phyloP scores from a whole-genome alignment of 1,140 invertebrate genomes.

The Cydia amplana region DNA sequence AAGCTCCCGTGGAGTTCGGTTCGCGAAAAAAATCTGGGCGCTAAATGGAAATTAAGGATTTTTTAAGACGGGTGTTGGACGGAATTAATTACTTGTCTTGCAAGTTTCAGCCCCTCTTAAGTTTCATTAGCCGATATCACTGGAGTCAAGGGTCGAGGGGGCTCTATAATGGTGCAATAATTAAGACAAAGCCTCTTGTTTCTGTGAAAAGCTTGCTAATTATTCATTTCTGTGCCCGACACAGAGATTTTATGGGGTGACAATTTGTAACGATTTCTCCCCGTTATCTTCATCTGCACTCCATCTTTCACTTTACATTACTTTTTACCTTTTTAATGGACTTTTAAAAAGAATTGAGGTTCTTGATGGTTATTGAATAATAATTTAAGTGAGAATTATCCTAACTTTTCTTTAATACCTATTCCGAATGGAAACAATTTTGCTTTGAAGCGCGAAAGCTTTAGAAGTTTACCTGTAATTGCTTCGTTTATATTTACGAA shows the following conservation, averaged over 20 bases:
- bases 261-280: constrained; percentile 52
- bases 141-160: constrained; percentile 48
- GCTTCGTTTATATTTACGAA: no score
- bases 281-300: constrained; percentile 60
- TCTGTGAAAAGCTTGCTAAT: constrained; percentile 58
- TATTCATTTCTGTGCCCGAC: constrained; percentile 64
- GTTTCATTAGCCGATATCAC: constrained; percentile 61
- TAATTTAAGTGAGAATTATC: constrained; percentile 26
- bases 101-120: constrained; percentile 64
- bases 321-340: constrained; percentile 36
- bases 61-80: constrained; percentile 65
- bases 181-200: constrained; percentile 73
- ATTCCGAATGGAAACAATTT: background rate
- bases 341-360: constrained; percentile 15
- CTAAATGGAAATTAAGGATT: constrained; percentile 72
- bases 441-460: background rate
- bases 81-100: constrained; percentile 76
- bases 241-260: constrained; percentile 61
- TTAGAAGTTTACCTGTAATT: no score
- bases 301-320: constrained; percentile 60
- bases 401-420: constrained; percentile 9
- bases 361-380: constrained; percentile 31
- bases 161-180: constrained; percentile 72
- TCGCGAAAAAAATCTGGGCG: constrained; percentile 52
- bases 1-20: constrained; percentile 54